Conservation (phyloP, 2,888 invertebrate genomes). For the Xylota segnis region DNA sequence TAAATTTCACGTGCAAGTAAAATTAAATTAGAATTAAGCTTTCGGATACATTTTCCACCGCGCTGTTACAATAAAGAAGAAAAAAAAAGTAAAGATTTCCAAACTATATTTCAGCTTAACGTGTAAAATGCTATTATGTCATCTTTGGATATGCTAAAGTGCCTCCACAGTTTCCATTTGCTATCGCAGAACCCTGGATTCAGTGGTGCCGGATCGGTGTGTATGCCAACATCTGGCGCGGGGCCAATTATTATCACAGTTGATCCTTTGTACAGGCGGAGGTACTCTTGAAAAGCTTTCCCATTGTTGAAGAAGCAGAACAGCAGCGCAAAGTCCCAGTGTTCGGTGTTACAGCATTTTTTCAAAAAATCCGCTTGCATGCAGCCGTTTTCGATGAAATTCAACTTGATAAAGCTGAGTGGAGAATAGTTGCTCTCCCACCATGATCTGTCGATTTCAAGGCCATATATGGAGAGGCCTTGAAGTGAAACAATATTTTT, state of each 20-base stretch:
- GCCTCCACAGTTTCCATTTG: conserved; percentile 86
- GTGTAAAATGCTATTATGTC: conserved; percentile 89
- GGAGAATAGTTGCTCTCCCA: conserved; percentile 92
- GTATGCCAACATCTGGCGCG: conserved; percentile 86
- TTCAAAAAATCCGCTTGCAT: conserved; percentile 83
- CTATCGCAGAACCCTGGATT: conserved; percentile 85
- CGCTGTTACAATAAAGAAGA: conserved; percentile 34
- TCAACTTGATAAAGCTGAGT: conserved; percentile 88
- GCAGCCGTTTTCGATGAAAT: conserved; percentile 85
- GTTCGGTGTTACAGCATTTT: conserved; percentile 82
- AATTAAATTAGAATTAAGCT: conserved; percentile 86
- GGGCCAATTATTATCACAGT: conserved; percentile 92
- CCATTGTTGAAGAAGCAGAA: conserved; percentile 94
- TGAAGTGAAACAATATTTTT: conserved; percentile 79
- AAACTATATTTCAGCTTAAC: conserved; percentile 76
- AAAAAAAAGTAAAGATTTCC: conserved; percentile 1
- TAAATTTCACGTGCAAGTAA: conserved; percentile 96
- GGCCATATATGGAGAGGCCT: conserved; percentile 88
- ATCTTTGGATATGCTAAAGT: conserved; percentile 87
- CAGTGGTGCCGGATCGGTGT: conserved; percentile 90
- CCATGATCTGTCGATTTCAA: conserved; percentile 92
- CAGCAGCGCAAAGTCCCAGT: conserved; percentile 86
- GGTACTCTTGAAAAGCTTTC: conserved; percentile 88
- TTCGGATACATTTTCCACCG: background rate
- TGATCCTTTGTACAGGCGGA: conserved; percentile 87